Evolutionary conservation across 2,113 vertebrate genomes (phyloP).

Genomic region (Lasiurus cinereus): DNA sequence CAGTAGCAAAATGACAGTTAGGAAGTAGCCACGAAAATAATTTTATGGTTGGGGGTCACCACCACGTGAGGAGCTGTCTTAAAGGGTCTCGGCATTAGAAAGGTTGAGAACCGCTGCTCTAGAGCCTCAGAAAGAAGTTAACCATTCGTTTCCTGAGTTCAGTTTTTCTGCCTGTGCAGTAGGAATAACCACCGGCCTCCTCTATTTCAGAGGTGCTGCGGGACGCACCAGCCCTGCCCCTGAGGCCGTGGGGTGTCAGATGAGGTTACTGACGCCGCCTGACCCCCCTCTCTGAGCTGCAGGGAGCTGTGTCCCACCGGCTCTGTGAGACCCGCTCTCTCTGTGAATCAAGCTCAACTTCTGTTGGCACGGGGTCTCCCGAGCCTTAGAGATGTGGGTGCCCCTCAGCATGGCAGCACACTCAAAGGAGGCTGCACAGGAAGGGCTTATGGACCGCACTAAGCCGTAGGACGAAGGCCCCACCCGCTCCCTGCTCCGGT

Average conservation of each 20-base stretch:
- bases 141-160: not conserved
- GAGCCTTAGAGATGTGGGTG: constrained; percentile 33
- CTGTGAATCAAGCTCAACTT: constrained; percentile 66
- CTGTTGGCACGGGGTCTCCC: constrained; percentile 64
- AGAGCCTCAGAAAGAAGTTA: not conserved
- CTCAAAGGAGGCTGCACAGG: not conserved
- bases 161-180: not conserved
- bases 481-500: not conserved
- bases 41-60: too few relatives aligned
- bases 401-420: not conserved
- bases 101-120: too few relatives aligned
- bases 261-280: accelerated
- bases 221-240: too few relatives aligned
- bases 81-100: too few relatives aligned
- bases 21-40: too few relatives aligned
- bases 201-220: not conserved
- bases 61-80: too few relatives aligned
- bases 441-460: not conserved
- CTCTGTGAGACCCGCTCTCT: not conserved
- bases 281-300: accelerated
- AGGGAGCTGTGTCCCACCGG: not conserved
- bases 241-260: not conserved
- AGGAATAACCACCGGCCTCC: not conserved
- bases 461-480: not conserved
- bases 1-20: too few relatives aligned